phyloP scores from a whole-genome alignment of 2,113 vertebrate genomes.

The Baryphthengus martii region DNA sequence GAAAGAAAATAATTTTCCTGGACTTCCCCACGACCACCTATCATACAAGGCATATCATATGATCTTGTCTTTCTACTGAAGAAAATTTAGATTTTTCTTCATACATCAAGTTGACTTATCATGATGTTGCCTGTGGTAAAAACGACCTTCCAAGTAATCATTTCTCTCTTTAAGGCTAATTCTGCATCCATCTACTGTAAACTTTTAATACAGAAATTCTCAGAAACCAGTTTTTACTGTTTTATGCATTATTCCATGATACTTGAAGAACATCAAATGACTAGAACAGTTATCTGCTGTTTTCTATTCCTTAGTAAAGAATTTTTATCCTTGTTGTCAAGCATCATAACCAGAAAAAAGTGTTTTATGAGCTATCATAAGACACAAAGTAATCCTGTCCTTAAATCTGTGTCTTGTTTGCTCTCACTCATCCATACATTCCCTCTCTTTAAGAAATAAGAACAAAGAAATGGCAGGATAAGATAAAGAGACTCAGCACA shows the following conservation, averaged over 20 bases:
- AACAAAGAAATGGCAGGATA: not conserved
- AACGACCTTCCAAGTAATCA: not conserved
- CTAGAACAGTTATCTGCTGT: not conserved
- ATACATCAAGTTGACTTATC: not conserved
- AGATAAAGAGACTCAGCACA: not conserved
- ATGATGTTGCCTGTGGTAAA: not conserved
- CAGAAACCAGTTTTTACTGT: not conserved
- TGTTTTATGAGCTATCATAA: not conserved
- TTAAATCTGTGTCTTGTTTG: not conserved
- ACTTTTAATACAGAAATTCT: not conserved
- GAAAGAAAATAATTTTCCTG: not conserved
- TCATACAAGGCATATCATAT: not conserved
- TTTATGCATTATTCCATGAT: not conserved
- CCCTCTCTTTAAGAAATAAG: not conserved
- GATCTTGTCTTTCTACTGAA: not conserved
- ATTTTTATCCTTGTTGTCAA: not conserved
- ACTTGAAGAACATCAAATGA: not conserved
- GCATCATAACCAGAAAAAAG: not conserved
- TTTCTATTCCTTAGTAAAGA: not conserved
- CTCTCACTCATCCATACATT: not conserved
- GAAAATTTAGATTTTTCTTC: not conserved
- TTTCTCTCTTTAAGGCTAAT: not conserved
- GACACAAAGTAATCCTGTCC: not conserved
- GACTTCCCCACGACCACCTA: accelerated
- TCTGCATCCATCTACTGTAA: not conserved